Evolutionary conservation across 2,797 vertebrate genomes (phyloP), one percentile per base, ranked within the genome.

Genomic region (Percopsis omiscomaycus): DNA sequence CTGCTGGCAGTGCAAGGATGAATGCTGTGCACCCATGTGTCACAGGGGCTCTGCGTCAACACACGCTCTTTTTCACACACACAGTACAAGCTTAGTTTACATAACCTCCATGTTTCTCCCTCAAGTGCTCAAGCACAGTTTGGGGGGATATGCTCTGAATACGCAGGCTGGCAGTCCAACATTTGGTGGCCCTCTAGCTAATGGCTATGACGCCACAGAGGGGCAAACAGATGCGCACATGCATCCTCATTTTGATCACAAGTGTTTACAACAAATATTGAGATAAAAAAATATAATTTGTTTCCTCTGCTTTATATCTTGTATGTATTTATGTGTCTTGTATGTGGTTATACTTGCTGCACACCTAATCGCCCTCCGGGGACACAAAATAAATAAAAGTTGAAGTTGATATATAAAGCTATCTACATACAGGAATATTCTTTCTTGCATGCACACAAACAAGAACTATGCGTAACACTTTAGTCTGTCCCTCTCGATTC

Each of bases 1-100:
- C 79, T 74, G 77, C 11, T 12, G 77, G 78, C 72, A 55, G 63
- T 55, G 63, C 4, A n/a, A 68, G 81, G 77, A 68, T 47, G 79
- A 86, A 73, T 79, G 88, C 87, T 88, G 89, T 71, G 81, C 84
- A 67, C 76, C 83, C 79, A 81, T 86, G 84, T 86, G 84, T 88
- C 88, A 84, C 61, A 77, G 60, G 49, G 48, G 66, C 77, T 80
- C 68, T 70, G 64, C 75, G 45, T 81, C 67, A 63, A 27, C 55
- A 9, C 59, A 45, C 71, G 54, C 68, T 12, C 61, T 15, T 42
- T 30, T 42, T 13, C 59, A 37, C 44, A 37, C 30, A 47, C 62
- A 50, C 49, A 51, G 44, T 4, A 14, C n/a, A 27, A 15, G 3
- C 50, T 59, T 57, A 60, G 67, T 84, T 90, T 90, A 91, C 56